phyloP scores from a whole-genome alignment of 2,888 invertebrate genomes.

The Lasioglossum vierecki region DNA sequence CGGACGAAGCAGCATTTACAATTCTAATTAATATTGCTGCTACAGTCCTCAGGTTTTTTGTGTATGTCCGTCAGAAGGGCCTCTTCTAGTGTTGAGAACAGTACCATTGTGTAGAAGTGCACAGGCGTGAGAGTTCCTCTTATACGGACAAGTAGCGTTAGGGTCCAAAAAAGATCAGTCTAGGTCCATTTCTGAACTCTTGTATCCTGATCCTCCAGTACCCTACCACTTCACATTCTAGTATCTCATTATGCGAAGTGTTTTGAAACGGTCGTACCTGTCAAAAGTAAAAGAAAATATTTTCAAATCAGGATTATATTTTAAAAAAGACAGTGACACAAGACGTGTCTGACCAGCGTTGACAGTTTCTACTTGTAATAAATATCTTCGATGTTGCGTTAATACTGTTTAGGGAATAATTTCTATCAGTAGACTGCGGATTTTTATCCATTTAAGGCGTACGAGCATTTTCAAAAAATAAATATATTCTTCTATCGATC shows the following conservation, averaged over 20 bases:
- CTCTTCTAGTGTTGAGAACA: neutral
- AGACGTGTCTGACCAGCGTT: neutral
- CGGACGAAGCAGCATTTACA: neutral
- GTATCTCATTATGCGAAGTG: neutral
- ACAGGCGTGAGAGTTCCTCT: slow-evolving; percentile 4
- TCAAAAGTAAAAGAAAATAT: neutral
- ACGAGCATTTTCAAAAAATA: no score
- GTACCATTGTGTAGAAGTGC: slow-evolving; percentile 7
- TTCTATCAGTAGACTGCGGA: no score
- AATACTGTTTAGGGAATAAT: no score
- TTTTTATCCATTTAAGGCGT: no score
- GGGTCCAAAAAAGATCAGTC: slow-evolving; percentile 16
- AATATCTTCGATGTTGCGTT: no score
- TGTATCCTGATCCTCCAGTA: neutral
- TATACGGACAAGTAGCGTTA: neutral
- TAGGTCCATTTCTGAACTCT: neutral
- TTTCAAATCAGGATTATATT: no score
- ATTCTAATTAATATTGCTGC: slow-evolving; percentile 3
- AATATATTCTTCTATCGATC: no score
- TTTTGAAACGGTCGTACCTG: neutral
- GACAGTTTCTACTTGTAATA: neutral
- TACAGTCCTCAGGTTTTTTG: neutral
- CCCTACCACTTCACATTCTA: neutral
- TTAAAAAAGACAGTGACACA: neutral
- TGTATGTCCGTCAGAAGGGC: slow-evolving; percentile 2